Conservation (phyloP, 2,113 vertebrate genomes). For the Mesoclemmys tuberculata region DNA sequence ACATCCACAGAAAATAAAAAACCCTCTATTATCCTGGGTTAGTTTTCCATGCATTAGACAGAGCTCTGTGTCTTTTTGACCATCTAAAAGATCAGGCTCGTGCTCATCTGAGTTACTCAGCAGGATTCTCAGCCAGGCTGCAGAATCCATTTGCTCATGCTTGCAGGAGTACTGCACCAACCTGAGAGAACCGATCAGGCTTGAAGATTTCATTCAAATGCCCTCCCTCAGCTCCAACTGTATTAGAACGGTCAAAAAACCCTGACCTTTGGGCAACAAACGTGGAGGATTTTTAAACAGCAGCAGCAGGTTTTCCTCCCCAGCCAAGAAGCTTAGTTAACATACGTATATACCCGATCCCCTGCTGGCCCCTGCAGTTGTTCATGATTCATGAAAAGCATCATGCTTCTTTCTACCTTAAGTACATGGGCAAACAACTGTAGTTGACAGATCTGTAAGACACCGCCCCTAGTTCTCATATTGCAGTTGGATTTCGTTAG, state of each 20-base stretch:
- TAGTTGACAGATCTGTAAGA: no score
- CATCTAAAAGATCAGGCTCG: neutral
- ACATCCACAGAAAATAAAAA: conserved; percentile 51
- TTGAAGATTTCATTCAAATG: neutral
- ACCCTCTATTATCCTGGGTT: neutral
- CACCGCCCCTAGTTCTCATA: no score
- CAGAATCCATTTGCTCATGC: neutral
- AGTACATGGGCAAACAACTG: neutral
- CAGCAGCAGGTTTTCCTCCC: neutral
- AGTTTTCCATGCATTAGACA: neutral
- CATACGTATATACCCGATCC: no score
- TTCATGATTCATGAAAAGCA: neutral
- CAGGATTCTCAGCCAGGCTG: neutral
- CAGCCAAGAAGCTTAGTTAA: neutral
- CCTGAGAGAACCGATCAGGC: neutral
- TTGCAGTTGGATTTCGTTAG: no score
- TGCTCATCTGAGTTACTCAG: neutral
- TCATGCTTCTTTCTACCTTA: neutral
- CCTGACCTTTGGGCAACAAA: neutral
- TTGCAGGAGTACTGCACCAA: neutral
- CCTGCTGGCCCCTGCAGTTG: neutral
- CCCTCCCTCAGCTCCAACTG: neutral
- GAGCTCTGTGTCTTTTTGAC: neutral
- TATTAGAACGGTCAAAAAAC: neutral
- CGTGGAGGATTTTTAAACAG: neutral